These are phyloP conservation scores for Siderastrea radians DNA, from an alignment of 92 coral and sea anemone species.

Conservation along the genomic window DNA sequence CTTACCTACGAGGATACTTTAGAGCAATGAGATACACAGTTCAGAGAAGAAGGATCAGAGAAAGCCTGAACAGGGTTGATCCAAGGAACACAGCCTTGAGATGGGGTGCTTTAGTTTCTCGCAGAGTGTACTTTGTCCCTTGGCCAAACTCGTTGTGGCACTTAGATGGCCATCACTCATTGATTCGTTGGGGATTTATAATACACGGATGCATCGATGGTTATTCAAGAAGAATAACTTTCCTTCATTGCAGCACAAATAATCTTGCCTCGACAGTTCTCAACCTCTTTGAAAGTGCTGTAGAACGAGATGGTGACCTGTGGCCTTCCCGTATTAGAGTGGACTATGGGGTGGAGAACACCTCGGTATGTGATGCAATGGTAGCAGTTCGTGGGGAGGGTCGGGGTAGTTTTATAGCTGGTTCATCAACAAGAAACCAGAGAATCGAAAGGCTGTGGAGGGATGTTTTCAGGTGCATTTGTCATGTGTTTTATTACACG, in stretches of 20 bases:
- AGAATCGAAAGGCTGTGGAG: conserved; percentile 83
- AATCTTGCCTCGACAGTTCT: conserved; percentile 77
- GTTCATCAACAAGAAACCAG: conserved; percentile 83
- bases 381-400: conserved; percentile 69
- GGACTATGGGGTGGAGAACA: conserved; percentile 83
- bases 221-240: conserved; percentile 74
- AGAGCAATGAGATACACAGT: conserved; percentile 54
- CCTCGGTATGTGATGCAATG: conserved; percentile 81
- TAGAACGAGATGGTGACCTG: conserved; percentile 70
- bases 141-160: conserved; percentile 72
- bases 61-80: conserved; percentile 75
- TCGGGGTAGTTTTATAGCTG: conserved; percentile 80
- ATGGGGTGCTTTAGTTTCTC: too few species aligned
- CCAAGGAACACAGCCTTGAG: conserved; percentile 74
- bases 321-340: conserved; percentile 88
- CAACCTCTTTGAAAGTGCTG: conserved; percentile 61
- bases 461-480: conserved; percentile 71
- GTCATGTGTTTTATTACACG: conserved; percentile 60
- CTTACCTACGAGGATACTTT: conserved; percentile 60
- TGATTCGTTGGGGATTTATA: conserved; percentile 81
- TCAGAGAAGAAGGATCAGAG: conserved; percentile 76
- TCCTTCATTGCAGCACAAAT: conserved; percentile 78
- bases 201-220: conserved; percentile 77
- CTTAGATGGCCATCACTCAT: conserved; percentile 81
- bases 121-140: neutral